phyloP scores from a whole-genome alignment of 2,888 invertebrate species.

The Invenusta paracnida region DNA sequence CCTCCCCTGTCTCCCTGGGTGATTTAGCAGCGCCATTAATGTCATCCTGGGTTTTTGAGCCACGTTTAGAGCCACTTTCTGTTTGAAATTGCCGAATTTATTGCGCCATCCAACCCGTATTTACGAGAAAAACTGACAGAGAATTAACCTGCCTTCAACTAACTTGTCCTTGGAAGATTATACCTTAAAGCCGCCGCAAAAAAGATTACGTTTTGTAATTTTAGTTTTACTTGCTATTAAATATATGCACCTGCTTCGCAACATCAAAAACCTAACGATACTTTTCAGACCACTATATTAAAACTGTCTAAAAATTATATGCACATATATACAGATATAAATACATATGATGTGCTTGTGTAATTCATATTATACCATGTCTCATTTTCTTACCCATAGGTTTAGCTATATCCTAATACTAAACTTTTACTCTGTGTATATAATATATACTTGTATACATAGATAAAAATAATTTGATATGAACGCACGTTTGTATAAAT shows the following conservation, averaged over 20 bases:
- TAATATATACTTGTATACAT: too few species aligned
- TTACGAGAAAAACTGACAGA: background rate
- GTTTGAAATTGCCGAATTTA: constrained; percentile 29
- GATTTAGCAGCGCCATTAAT: constrained; percentile 23
- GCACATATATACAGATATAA: too few species aligned
- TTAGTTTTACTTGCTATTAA: background rate
- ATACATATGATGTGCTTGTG: too few species aligned
- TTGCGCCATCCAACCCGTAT: background rate
- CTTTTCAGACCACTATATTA: too few species aligned
- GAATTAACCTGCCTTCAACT: background rate
- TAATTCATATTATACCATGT: too few species aligned
- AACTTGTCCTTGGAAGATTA: background rate
- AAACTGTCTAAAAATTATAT: too few species aligned
- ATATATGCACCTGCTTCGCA: background rate
- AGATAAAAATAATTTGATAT: too few species aligned
- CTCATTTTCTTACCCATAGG: too few species aligned
- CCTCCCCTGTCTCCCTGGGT: background rate
- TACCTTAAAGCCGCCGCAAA: background rate
- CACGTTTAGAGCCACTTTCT: constrained; percentile 10
- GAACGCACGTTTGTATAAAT: too few species aligned
- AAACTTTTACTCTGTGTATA: too few species aligned
- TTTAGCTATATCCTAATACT: too few species aligned
- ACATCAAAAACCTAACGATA: too few species aligned
- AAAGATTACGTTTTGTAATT: constrained; percentile 21
- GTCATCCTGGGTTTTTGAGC: background rate